These are phyloP conservation scores for Pandemis corylana DNA, from an alignment of 2,888 invertebrate species.

Conservation along the genomic window DNA sequence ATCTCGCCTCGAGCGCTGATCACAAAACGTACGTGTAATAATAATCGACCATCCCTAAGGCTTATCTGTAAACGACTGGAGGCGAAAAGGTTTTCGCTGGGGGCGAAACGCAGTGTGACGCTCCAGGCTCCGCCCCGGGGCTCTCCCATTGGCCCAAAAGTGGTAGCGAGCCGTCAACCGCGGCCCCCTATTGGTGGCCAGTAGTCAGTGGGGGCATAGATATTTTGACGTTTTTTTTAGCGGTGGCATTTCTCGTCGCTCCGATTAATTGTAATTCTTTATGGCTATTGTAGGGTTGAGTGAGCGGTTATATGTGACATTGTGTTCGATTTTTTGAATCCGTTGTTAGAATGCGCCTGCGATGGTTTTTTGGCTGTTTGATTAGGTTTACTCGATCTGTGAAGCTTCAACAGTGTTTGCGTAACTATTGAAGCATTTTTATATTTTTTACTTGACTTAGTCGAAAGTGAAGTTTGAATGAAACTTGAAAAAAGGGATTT, in stretches of 20 bases:
- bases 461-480: constrained; percentile 1
- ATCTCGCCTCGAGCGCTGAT: constrained; percentile 76
- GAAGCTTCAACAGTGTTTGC: constrained; percentile 49
- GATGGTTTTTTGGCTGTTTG: constrained; percentile 50
- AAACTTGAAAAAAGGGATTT: constrained; percentile 31
- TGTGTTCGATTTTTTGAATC: constrained; percentile 61
- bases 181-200: constrained; percentile 75
- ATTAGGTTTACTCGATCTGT: constrained; percentile 50
- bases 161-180: constrained; percentile 65
- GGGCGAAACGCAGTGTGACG: constrained; percentile 81
- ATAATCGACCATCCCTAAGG: constrained; percentile 84
- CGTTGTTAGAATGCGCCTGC: constrained; percentile 64
- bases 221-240: constrained; percentile 82
- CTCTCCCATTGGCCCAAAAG: constrained; percentile 75
- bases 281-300: constrained; percentile 83
- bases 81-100: constrained; percentile 84
- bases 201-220: constrained; percentile 71
- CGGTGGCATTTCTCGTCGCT: constrained; percentile 80
- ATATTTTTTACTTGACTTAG: constrained; percentile 28
- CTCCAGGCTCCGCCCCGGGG: constrained; percentile 82
- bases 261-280: constrained; percentile 84
- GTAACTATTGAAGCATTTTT: constrained; percentile 54
- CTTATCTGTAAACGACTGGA: constrained; percentile 85
- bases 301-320: constrained; percentile 74
- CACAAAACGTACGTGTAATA: constrained; percentile 81